These are phyloP conservation scores for Propsilocerus akamusi DNA, from an alignment of 1,140 invertebrate genomes.

Conservation along the genomic window DNA sequence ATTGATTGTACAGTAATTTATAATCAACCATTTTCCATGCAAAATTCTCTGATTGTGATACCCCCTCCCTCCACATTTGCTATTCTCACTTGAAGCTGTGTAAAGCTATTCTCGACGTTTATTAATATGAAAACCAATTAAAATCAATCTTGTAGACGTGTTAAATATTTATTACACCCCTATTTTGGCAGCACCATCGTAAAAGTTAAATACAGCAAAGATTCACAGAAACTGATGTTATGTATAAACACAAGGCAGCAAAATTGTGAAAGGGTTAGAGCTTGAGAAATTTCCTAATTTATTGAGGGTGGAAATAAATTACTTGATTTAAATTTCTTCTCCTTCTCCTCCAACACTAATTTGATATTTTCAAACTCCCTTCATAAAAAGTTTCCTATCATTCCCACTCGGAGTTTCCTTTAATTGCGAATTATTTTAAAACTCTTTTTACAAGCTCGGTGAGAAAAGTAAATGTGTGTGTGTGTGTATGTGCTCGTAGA, in stretches of 20 bases:
- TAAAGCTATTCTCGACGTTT: no score
- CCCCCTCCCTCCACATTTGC: neutral
- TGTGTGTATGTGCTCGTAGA: neutral
- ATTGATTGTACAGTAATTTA: neutral
- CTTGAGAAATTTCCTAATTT: conserved; percentile 1
- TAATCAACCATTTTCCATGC: no score
- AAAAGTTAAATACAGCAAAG: no score
- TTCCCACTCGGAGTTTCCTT: neutral
- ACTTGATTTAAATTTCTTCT: conserved; percentile 3
- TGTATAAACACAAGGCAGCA: no score
- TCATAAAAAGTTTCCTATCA: neutral
- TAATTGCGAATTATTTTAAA: neutral
- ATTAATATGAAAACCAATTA: conserved; percentile 1
- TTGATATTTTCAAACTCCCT: neutral
- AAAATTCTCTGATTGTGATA: neutral
- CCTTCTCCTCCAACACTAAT: conserved; percentile 3
- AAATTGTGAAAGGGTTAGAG: neutral
- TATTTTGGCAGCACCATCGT: neutral
- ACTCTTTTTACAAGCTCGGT: no score
- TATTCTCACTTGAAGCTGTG: neutral
- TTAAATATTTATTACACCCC: conserved; percentile 3
- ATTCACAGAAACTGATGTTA: no score
- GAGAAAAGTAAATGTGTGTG: conserved; percentile 4
- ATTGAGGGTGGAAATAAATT: neutral
- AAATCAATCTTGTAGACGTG: conserved; percentile 3